Base-by-base conservation (phyloP, 2,888 invertebrate species). In the Drosophila ochracea region DNA sequence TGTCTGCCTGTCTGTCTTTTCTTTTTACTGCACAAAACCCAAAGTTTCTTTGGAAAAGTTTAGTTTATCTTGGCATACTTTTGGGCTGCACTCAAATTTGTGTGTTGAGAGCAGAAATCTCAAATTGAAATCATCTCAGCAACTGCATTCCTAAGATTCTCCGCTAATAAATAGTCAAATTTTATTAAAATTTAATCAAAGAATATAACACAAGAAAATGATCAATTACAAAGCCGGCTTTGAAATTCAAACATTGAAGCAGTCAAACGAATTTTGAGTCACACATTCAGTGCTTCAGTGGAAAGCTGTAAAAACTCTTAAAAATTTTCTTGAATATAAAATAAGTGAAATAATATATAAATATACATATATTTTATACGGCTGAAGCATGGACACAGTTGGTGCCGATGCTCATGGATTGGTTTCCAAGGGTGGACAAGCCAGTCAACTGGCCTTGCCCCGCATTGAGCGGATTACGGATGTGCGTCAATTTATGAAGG, bases 401-500 rank as follows among this genome's bases (percentile, higher is more conserved):
- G 1, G 1, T 21, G 16, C 30, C 19, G 4, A 39, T 57, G 39
- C n/a, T 4, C 11, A 13, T 57, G 30, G 9, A 4, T 13, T 57
- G 39, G 2, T n/a, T 39, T 57, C 57, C 28, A 39, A 28, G 28
- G 6, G 11, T 4, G 10, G 19, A 13, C 28, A 3, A 2, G n/a
- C 7, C 3, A 19, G 25, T 25, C 30, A 70, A 1, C 16, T 83
- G 7, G 16, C 31, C 1, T 21, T 83, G 28, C 84, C 84, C n/a
- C 28, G 77, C 28, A 52, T 83, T 9, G 55, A 55, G 3, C 78
- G 63, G 43, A 84, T 83, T 4, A 39, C 52, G 10, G 70, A 82
- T 49, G 49, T 78, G 0, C 1, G 41, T 2, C 41, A 73, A 39
- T 80, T 63, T 11, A 68, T 86, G 55, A 13, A 30, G 5, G 68